phyloP scores from a whole-genome alignment of 2,797 vertebrate genomes.

The Simalia tracyae region DNA sequence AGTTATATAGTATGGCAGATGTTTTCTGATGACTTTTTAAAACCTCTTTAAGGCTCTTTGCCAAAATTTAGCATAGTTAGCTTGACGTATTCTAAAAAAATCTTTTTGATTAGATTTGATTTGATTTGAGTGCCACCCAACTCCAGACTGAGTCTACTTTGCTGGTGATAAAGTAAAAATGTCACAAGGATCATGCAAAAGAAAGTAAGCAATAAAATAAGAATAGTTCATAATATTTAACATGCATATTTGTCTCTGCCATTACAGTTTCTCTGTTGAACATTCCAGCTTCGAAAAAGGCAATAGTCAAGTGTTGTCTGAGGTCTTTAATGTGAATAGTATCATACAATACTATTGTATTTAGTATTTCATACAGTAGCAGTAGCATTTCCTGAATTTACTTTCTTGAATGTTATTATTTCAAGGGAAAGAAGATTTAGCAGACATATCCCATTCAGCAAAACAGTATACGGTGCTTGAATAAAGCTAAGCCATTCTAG shows the following conservation, averaged over 20 bases:
- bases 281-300: background rate
- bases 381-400: background rate
- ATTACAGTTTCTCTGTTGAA: background rate
- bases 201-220: background rate
- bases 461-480: conserved; percentile 1
- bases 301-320: background rate
- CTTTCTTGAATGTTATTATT: conserved; percentile 10
- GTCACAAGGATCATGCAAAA: background rate
- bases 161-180: background rate
- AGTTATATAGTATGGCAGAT: too few species aligned
- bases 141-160: too few species aligned
- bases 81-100: too few species aligned
- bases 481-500: conserved; percentile 17
- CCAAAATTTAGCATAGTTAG: too few species aligned
- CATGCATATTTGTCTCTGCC: background rate
- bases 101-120: too few species aligned
- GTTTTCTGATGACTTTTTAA: background rate
- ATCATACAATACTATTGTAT: background rate
- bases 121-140: too few species aligned
- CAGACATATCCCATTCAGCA: conserved; percentile 1
- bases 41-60: background rate
- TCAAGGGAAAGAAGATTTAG: conserved; percentile 5
- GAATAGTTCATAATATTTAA: background rate
- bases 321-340: background rate
- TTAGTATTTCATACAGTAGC: background rate